Evolutionary conservation across 2,113 vertebrate genomes (phyloP), one percentile per base, ranked within the genome.

Genomic region (Scolopax mira): DNA sequence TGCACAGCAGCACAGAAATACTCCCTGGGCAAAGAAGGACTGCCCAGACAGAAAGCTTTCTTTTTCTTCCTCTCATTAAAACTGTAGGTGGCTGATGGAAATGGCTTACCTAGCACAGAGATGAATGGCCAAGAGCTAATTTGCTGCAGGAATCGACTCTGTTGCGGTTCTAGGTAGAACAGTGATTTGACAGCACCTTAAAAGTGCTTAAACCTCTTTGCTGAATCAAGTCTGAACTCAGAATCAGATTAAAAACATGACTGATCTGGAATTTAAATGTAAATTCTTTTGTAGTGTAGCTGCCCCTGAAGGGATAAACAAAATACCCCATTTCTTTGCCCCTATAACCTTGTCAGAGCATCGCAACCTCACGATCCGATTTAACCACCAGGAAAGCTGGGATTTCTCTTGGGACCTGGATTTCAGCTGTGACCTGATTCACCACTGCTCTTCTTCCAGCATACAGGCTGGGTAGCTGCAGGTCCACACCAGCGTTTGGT

Each of bases 1-100:
- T 96, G 70, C 82, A 91, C 86, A 93, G 90, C 91, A 94, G 79
- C 84, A 64, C 87, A 89, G 93, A 94, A 96, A 85, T 61, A 72
- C 57, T 96, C 90, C 64, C 92, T 89, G 83, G 86, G 92, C 88
- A 92, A 95, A 88, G 73, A 30, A 88, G 60, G 72, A 86, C 77
- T 91, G 87, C 79, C 85, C 85, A 78, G 87, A 87, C 61, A 72
- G 41, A 88, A 73, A 91, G 77, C 51, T 86, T 84, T 27, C 49
- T 54, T 85, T 85, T 67, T 70, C 67, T 90, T 60, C 64, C n/a
- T 88, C 91, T 88, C 78, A 92, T 94, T 95, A 88, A 85, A 93
- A 52, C 62, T 77, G 61, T 81, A 88, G 69, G 55, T 93, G 70
- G 55, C 60, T 85, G 67, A 72, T 62, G 67, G 74, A 92, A 91